phyloP scores from a whole-genome alignment of 2,797 vertebrate genomes.

The Crossoptilon crossoptilon region DNA sequence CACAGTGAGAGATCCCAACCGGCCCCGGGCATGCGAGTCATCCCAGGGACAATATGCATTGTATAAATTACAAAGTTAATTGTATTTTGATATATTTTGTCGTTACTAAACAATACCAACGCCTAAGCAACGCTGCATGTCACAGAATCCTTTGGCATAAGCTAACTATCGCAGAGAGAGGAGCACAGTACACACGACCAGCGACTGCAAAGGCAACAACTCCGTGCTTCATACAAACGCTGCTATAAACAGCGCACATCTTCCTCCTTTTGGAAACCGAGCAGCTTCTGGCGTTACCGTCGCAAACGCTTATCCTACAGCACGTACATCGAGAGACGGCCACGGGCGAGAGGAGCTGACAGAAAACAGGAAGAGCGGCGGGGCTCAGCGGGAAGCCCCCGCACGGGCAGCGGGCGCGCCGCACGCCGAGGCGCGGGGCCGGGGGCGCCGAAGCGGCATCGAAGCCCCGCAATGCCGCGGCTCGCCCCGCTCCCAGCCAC shows the following conservation, averaged over 20 bases:
- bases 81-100: background rate
- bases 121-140: background rate
- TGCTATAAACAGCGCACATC: background rate
- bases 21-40: rapidly evolving
- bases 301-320: rapidly evolving
- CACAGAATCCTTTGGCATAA: background rate
- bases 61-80: background rate
- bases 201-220: background rate
- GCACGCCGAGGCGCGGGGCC: background rate
- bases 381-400: background rate
- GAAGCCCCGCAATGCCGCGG: too few relatives aligned
- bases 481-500: background rate
- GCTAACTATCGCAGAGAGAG: rapidly evolving
- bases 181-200: background rate
- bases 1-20: rapidly evolving
- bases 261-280: rapidly evolving
- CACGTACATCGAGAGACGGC: rapidly evolving
- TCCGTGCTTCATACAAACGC: rapidly evolving
- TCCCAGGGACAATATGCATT: background rate
- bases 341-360: rapidly evolving
- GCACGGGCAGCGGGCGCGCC: too few relatives aligned
- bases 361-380: background rate
- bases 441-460: background rate
- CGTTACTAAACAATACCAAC: background rate
- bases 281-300: background rate